Conservation (phyloP, 1,140 invertebrate species). For the Archivesica marissinica region DNA sequence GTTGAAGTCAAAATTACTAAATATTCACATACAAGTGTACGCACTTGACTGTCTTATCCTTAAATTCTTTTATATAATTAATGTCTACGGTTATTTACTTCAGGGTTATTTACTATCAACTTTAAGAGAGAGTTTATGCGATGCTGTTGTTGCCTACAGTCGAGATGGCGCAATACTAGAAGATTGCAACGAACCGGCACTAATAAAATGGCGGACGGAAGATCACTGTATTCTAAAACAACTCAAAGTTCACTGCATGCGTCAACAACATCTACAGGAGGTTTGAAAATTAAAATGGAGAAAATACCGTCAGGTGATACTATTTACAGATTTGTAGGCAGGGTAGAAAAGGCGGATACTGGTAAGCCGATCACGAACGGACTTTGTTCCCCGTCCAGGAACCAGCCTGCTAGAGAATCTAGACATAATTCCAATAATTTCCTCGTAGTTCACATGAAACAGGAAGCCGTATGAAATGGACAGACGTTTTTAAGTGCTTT, state of each 20-base stretch:
- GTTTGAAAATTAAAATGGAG: slow-evolving; percentile 30
- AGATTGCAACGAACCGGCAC: background rate
- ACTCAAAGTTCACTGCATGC: slow-evolving; percentile 19
- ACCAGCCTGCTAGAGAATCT: background rate
- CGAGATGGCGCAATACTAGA: slow-evolving; percentile 32
- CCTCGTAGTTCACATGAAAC: slow-evolving; percentile 51
- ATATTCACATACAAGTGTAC: no score
- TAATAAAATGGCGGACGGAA: background rate
- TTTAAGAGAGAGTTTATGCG: slow-evolving; percentile 79
- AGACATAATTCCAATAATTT: slow-evolving; percentile 50
- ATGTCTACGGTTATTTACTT: no score
- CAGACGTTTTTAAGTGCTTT: no score
- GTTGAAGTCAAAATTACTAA: no score
- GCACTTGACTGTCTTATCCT: no score
- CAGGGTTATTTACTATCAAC: slow-evolving; percentile 82
- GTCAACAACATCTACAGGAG: background rate
- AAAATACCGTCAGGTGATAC: slow-evolving; percentile 11
- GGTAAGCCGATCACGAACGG: background rate
- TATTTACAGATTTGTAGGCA: background rate
- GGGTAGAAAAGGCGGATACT: background rate
- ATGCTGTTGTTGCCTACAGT: slow-evolving; percentile 76
- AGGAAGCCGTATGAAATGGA: background rate
- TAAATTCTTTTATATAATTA: no score
- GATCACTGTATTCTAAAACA: slow-evolving; percentile 28
- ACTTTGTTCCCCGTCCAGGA: background rate